Evolutionary conservation across 2,113 vertebrate genomes (phyloP), one percentile per base, ranked within the genome.

Genomic region (Psophia crepitans): DNA sequence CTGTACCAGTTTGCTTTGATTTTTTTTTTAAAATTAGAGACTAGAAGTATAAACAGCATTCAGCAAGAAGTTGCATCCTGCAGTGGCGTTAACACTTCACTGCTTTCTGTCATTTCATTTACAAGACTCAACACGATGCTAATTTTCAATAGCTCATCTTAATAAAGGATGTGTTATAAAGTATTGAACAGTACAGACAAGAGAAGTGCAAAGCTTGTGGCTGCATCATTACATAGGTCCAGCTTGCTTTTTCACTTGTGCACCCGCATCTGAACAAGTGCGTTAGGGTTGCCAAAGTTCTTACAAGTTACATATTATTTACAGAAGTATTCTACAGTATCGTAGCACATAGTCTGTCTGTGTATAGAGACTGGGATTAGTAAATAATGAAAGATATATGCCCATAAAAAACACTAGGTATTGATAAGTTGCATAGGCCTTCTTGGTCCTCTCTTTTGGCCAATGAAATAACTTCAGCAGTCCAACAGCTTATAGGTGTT

Each of bases 91-190:
- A 69, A 49, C 22, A 6, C n/a, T 30, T 70, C 6, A 8, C 24
- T 75, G 30, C 57, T 64, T 91, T 84, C 58, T 86, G 49, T 85
- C 1, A 2, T 71, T 85, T 85, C 9, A 22, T 81, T 88, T 79
- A n/a, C 28, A 61, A 79, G 66, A 48, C 23, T 60, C 7, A 57
- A 49, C 23, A 63, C 73, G n/a, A 80, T 57, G 57, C 6, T 79
- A 13, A 44, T 93, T 93, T 94, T 93, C 63, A 61, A 4, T 44
- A 74, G 37, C 11, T 93, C 19, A 11, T n/a, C 14, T 70, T 91
- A n/a, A 44, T 48, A 68, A 69, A 88, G 39, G 16, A 16, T 53
- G 30, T 65, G 8, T 44, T 85, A 20, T 9, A 11, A 66, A 73
- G 28, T 63, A 35, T 22, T 39, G 27, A 73, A 73, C 16, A 73